These are phyloP conservation scores for Leucophenga varia DNA, from an alignment of 1,140 invertebrate species.

Conservation along the genomic window DNA sequence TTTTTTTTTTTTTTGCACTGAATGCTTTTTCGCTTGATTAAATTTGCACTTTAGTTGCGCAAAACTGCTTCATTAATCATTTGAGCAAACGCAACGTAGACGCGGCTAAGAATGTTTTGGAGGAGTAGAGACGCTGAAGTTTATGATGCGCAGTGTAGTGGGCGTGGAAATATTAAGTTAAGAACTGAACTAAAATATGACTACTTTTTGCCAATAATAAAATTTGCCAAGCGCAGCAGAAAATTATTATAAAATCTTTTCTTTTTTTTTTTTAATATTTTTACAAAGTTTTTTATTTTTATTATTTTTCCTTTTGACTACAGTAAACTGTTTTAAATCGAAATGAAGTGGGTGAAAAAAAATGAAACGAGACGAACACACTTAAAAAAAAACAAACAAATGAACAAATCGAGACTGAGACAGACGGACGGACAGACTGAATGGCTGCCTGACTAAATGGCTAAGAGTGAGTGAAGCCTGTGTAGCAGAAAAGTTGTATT, in stretches of 20 bases:
- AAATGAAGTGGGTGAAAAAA: no score
- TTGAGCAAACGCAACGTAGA: conserved; percentile 12
- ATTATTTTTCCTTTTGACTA: no score
- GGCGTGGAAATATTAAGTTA: conserved; percentile 10
- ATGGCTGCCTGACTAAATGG: no score
- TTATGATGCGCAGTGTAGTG: conserved; percentile 26
- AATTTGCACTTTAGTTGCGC: conserved; percentile 42
- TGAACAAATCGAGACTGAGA: no score
- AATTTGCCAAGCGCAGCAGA: not conserved
- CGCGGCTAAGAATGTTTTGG: conserved; percentile 15
- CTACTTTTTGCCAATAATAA: not conserved
- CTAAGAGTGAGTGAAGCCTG: no score
- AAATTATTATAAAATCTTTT: not conserved
- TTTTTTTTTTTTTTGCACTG: conserved; percentile 15
- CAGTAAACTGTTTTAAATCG: no score
- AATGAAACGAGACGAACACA: no score
- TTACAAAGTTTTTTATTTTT: no score
- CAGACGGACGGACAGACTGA: not conserved
- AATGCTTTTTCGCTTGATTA: conserved; percentile 43
- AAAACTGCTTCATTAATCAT: conserved; percentile 46
- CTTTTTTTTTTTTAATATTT: conserved; percentile 5
- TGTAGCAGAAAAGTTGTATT: no score
- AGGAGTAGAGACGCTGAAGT: no score
- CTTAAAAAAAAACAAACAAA: no score
- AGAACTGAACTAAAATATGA: conserved; percentile 4